Evolutionary conservation across 92 coral and sea anemone genomes (phyloP).

Genomic region (Metridium senile): DNA sequence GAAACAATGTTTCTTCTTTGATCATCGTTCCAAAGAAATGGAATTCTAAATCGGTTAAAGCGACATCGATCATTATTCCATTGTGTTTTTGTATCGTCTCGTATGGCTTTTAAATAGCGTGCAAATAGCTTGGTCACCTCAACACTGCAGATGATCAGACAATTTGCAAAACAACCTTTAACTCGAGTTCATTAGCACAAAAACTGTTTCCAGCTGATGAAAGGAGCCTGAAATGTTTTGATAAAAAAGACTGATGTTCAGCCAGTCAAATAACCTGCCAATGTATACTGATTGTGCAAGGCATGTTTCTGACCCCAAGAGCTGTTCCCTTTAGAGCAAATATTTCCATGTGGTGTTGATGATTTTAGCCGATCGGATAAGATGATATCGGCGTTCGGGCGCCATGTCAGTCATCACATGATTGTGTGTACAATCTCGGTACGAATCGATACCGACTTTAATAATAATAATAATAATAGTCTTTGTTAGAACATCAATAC

Average conservation of each 20-base stretch:
- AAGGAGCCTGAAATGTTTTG: background rate
- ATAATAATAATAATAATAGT: no score
- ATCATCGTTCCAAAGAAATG: background rate
- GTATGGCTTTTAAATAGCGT: conserved; percentile 31
- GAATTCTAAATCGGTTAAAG: conserved; percentile 9
- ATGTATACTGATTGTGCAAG: background rate
- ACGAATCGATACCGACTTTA: no score
- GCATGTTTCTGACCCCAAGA: conserved; percentile 20
- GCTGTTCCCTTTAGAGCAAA: conserved; percentile 1
- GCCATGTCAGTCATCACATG: conserved; percentile 19
- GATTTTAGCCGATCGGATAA: conserved; percentile 13
- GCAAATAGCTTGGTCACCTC: conserved; percentile 12
- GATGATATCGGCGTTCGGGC: conserved; percentile 27
- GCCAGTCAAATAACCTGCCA: background rate
- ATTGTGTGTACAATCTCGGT: background rate
- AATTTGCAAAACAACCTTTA: conserved; percentile 3
- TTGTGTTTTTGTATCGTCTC: conserved; percentile 46
- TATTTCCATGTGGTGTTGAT: conserved; percentile 22
- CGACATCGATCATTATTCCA: conserved; percentile 24
- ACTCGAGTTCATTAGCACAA: background rate
- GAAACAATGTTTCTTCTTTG: conserved; percentile 1
- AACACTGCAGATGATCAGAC: conserved; percentile 22
- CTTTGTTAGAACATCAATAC: no score
- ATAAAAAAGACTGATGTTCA: background rate
- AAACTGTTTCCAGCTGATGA: background rate